A percentile compares a stretch with the other conserved stretches of the same genome.
These are phyloP conservation scores for Cladorhizidae sp. DNA, from an alignment of 37 sponge, comb jelly and placozoan genomes.

Conservation along the genomic window DNA sequence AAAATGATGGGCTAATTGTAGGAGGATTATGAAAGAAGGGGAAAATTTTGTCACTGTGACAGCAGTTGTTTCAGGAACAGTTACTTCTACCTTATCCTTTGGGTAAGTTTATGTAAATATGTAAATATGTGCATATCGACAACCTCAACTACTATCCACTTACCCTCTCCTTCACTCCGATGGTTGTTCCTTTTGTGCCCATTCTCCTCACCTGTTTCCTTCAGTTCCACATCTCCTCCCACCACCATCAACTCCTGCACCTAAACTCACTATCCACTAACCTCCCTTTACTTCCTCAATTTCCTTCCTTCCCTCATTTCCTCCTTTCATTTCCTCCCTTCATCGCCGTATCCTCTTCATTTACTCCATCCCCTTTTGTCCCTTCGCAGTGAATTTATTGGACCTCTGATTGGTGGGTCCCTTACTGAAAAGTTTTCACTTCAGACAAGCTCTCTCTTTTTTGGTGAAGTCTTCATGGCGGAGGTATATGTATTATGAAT, in stretches of 20 bases:
- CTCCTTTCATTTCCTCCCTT: too few relatives aligned
- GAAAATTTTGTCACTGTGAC: neutral
- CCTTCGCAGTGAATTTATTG: conserved; percentile 30
- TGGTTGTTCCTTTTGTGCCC: neutral
- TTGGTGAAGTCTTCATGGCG: conserved; percentile 43
- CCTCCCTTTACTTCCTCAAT: too few relatives aligned
- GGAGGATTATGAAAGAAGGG: too few relatives aligned
- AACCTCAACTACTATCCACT: too few relatives aligned
- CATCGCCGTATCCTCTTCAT: too few relatives aligned
- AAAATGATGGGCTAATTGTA: too few relatives aligned
- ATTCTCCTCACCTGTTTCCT: neutral
- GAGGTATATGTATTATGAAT: conserved; percentile 28
- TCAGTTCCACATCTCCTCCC: too few relatives aligned
- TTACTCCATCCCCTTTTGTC: too few relatives aligned
- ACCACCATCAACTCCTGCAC: too few relatives aligned
- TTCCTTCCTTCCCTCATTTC: neutral
- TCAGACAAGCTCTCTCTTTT: conserved; percentile 23
- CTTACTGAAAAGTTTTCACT: conserved; percentile 33
- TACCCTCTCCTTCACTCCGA: neutral
- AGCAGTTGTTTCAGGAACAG: conserved; percentile 34
- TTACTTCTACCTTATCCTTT: conserved; percentile 28
- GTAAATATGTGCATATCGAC: too few relatives aligned
- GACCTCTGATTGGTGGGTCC: conserved; percentile 53
- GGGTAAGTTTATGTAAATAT: conserved; percentile 30
- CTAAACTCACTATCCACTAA: too few relatives aligned